Evolutionary conservation across 92 coral and sea anemone species (phyloP).

Genomic region (Epizoanthus stellaris): DNA sequence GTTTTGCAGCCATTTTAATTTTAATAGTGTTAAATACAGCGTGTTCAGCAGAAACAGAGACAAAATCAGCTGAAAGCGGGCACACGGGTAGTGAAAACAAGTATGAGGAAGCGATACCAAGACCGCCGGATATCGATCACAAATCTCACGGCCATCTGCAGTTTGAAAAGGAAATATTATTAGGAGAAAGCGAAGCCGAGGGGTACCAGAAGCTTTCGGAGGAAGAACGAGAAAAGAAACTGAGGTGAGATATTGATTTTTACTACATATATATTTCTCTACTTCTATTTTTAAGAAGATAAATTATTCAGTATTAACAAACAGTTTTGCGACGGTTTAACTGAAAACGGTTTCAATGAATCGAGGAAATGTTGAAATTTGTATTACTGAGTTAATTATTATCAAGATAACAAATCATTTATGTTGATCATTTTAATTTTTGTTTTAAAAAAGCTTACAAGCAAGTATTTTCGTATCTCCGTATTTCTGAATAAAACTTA

Average conservation of each 20-base stretch:
- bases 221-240: conserved; percentile 45
- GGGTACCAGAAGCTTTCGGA: conserved; percentile 47
- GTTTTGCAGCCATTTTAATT: not conserved
- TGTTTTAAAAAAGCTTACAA: too few species aligned
- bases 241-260: conserved; percentile 44
- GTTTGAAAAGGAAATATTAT: conserved; percentile 55
- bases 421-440: too few species aligned
- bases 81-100: not conserved
- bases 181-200: conserved; percentile 59
- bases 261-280: not conserved
- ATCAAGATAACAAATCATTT: too few species aligned
- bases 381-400: too few species aligned
- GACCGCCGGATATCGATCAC: conserved; percentile 31
- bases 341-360: too few species aligned
- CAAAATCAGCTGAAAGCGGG: not conserved
- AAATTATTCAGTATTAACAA: too few species aligned
- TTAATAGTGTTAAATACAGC: not conserved
- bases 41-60: not conserved
- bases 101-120: not conserved
- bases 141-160: conserved; percentile 55
- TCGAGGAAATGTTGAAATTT: too few species aligned
- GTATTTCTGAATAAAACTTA: too few species aligned
- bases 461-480: too few species aligned
- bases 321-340: too few species aligned
- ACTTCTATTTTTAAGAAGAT: not conserved